These are phyloP conservation scores for Sphaerodactylus townsendi DNA, from an alignment of 2,113 vertebrate species.

Conservation along the genomic window DNA sequence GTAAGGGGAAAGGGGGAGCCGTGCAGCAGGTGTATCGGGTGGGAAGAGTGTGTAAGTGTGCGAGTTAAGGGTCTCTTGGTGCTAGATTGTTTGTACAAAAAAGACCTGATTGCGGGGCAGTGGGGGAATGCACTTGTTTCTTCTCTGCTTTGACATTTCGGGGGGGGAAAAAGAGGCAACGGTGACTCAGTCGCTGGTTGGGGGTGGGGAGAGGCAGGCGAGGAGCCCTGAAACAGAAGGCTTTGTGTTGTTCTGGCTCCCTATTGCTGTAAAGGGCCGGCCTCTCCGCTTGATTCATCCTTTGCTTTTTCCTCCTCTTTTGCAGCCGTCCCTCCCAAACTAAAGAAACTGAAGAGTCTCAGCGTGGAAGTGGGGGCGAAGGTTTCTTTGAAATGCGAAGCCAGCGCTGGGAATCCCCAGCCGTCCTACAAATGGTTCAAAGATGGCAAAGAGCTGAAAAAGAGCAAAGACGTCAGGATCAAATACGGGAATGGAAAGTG, in stretches of 20 bases:
- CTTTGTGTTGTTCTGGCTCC: fast-evolving
- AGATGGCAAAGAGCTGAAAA: constrained; percentile 93
- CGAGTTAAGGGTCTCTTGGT: not conserved
- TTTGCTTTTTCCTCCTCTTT: constrained; percentile 43
- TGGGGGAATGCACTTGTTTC: not conserved
- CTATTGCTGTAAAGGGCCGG: not conserved
- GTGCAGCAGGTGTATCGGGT: not conserved
- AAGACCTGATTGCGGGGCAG: not conserved
- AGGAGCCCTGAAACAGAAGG: fast-evolving
- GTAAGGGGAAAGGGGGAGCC: fast-evolving
- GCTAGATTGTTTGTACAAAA: fast-evolving
- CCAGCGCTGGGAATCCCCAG: constrained; percentile 82
- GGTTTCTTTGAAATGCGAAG: constrained; percentile 91
- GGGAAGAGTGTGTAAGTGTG: fast-evolving
- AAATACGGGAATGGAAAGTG: constrained; percentile 84
- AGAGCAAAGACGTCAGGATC: constrained; percentile 88
- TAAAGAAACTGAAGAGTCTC: constrained; percentile 90
- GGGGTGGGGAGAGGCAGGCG: fast-evolving
- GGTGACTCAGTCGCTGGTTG: not conserved
- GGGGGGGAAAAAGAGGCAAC: not conserved
- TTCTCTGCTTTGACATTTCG: not conserved
- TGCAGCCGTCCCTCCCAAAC: constrained; percentile 84
- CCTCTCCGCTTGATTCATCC: constrained; percentile 1
- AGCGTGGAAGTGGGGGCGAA: constrained; percentile 85
- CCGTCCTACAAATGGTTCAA: constrained; percentile 95